Base-by-base conservation (phyloP, 2,888 invertebrate species). In the Meiosimyza platycephala region DNA sequence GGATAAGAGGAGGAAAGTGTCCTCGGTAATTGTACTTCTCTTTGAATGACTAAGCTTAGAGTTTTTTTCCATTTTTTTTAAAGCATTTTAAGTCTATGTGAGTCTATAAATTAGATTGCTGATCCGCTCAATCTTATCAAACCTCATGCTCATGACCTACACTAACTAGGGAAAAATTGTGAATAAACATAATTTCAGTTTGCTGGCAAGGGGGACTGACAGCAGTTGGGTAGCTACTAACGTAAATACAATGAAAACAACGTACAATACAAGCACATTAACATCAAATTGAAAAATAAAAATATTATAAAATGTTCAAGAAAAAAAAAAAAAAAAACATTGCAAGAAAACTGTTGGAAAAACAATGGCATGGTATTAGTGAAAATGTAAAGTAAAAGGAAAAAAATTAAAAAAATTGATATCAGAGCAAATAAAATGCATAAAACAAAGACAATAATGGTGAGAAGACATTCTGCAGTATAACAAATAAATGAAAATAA, bases 211-310 rank as follows among this genome's bases (percentile, higher is more conserved):
- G 0, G 50, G 11, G n/a, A 47, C 15, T 57, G 68, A 50, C n/a
- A 6, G 47, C 40, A 55, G 40, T 13, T 50, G 69, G 15, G 18
- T 40, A 15, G 18, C 59, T 47, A 50, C 13, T 67, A 16, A n/a
- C 28, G 54, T 59, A 48, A 59, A 60, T 33, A 52, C 51, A 40
- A 51, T 18, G 62, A 70, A 62, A 70, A 70, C 70, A 57, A 60
- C 60, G 52, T 70, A 70, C 60, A 70, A 70, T 70, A 62, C 62
- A 70, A 70, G 52, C 51, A 60, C 52, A 62, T 70, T 70, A 62
- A 70, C 62, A 70, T 16, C 33, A 70, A 70, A 52, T 52, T 7
- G 52, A 52, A 22, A 28, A 52, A 28, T 12, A 33, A 33, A 22
- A 65, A 28, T 33, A 13, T 28, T 6, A 22, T 12, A 63, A 63